phyloP scores from a whole-genome alignment of 1,140 invertebrate species.

The Bombus huntii region DNA sequence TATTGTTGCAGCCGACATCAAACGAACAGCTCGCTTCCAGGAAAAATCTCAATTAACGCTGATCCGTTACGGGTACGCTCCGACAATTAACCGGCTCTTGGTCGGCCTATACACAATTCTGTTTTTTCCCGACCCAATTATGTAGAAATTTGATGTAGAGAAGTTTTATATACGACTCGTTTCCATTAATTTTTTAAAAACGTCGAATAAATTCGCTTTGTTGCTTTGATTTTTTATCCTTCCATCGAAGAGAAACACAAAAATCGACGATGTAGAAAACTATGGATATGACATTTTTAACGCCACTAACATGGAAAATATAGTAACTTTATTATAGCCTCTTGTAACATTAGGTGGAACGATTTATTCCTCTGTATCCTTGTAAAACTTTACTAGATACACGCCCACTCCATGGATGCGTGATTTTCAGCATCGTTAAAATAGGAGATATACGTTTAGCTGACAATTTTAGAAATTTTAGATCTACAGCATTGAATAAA shows the following conservation, averaged over 20 bases:
- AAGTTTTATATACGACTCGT: neutral
- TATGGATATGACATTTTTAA: neutral
- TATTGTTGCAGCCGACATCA: slow-evolving; percentile 18
- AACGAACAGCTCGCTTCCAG: slow-evolving; percentile 3
- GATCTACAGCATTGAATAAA: neutral
- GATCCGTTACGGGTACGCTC: neutral
- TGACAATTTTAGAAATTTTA: neutral
- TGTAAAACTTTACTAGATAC: neutral
- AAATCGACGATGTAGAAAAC: neutral
- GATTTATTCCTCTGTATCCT: neutral
- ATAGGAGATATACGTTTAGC: neutral
- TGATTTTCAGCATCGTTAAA: neutral
- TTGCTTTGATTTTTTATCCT: neutral
- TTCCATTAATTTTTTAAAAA: neutral
- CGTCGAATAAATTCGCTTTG: neutral
- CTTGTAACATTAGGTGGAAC: neutral
- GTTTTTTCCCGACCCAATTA: neutral
- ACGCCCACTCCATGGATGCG: neutral
- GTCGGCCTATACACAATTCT: neutral
- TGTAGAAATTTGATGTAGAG: too few species aligned
- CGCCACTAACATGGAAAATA: neutral
- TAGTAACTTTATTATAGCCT: neutral
- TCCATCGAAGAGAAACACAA: neutral
- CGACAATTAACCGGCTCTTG: slow-evolving; percentile 1
- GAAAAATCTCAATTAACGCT: slow-evolving; percentile 41